Conservation (phyloP, 2,888 invertebrate genomes). For the Drosophila demipolita region DNA sequence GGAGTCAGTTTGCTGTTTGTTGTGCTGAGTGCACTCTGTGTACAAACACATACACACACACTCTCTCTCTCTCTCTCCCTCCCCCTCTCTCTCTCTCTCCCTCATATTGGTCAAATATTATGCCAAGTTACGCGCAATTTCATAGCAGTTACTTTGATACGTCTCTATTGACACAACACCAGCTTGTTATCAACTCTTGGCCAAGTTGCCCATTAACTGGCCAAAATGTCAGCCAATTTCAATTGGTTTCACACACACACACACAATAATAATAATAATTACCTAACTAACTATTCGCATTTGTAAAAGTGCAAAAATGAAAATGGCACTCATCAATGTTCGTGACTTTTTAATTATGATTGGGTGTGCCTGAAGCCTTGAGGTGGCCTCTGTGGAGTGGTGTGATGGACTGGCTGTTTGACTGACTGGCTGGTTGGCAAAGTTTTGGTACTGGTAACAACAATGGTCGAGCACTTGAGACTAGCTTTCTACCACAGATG, state of each 20-base stretch:
- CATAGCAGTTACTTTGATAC: conserved; percentile 63
- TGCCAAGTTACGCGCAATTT: conserved; percentile 78
- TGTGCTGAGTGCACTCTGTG: conserved; percentile 26
- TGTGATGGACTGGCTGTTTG: conserved; percentile 1
- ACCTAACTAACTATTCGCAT: conserved; percentile 11
- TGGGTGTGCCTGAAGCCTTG: conserved; percentile 1
- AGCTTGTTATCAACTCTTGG: conserved; percentile 1
- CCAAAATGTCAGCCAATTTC: conserved; percentile 12
- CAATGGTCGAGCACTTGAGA: conserved; percentile 73
- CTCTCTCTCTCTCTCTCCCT: background rate
- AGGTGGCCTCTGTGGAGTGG: background rate
- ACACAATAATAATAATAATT: background rate
- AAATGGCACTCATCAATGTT: conserved; percentile 41
- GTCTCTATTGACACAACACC: conserved; percentile 26
- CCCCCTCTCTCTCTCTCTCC: accelerated
- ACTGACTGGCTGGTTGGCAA: conserved; percentile 12
- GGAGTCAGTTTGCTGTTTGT: conserved; percentile 50
- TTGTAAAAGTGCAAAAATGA: conserved; percentile 28
- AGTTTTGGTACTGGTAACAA: conserved; percentile 64
- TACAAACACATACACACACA: background rate
- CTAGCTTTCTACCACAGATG: conserved; percentile 63
- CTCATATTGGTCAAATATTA: conserved; percentile 71
- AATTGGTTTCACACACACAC: conserved; percentile 17
- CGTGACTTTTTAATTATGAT: conserved; percentile 45
- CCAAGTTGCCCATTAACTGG: background rate